Percentiles rank a stretch among this genome's conserved stretches.
Conservation (phyloP, 2,797 vertebrate genomes). For the Esox lucius region DNA sequence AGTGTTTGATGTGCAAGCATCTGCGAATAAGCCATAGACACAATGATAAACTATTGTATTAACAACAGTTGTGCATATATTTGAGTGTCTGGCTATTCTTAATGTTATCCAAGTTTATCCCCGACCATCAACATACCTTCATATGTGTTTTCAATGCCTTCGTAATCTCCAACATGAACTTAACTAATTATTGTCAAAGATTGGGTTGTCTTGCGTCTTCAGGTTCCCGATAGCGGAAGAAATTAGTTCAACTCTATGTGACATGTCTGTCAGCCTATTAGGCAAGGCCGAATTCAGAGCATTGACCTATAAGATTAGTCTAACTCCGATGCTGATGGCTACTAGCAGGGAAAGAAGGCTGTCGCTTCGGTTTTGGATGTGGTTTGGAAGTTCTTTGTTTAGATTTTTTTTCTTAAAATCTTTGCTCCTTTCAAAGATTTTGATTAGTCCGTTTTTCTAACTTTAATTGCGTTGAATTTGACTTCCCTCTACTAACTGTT, state of each 20-base stretch:
- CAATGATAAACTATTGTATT: not conserved
- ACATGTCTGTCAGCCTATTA: slow-evolving; percentile 46
- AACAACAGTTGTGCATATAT: not conserved
- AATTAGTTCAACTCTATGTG: slow-evolving; percentile 20
- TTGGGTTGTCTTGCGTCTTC: slow-evolving; percentile 62
- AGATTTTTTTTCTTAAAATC: slow-evolving; percentile 23
- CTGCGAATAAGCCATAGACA: not conserved
- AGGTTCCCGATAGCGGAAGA: slow-evolving; percentile 56
- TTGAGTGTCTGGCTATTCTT: not conserved
- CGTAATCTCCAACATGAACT: slow-evolving; percentile 69
- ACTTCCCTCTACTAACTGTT: not conserved
- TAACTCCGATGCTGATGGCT: not conserved
- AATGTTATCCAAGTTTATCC: not conserved
- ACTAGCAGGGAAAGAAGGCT: not conserved
- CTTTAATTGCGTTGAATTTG: not conserved
- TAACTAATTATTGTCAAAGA: slow-evolving; percentile 58
- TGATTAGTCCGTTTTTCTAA: not conserved
- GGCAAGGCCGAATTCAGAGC: not conserved
- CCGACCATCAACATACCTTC: slow-evolving; percentile 61
- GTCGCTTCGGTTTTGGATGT: slow-evolving; percentile 38
- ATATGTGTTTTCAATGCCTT: slow-evolving; percentile 58
- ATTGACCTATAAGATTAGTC: slow-evolving; percentile 45
- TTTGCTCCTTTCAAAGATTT: slow-evolving; percentile 23
- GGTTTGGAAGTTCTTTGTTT: slow-evolving; percentile 65
- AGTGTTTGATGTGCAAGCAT: not conserved